Percentiles rank a stretch among this genome's conserved stretches.
phyloP scores from a whole-genome alignment of 2,113 vertebrate species.

The Gymnorhina tibicen region DNA sequence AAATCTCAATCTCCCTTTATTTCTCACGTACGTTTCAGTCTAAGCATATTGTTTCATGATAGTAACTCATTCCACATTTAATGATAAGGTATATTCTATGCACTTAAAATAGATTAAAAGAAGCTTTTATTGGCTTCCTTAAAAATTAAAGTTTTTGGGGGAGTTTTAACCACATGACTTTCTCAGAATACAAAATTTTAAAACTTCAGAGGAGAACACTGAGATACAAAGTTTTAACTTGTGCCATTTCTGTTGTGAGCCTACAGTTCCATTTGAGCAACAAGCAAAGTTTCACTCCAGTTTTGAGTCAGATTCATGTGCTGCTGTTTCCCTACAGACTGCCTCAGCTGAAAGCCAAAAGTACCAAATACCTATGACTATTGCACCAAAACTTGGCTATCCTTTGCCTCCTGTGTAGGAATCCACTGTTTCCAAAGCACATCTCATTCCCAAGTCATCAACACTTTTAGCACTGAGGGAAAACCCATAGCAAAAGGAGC shows the following conservation, averaged over 20 bases:
- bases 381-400: neutral
- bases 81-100: neutral
- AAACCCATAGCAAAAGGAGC: neutral
- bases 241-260: neutral
- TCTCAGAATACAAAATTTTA: neutral
- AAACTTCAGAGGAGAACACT: neutral
- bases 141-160: neutral
- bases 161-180: neutral
- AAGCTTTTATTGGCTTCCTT: neutral
- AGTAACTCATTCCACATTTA: neutral
- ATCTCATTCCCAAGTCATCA: neutral
- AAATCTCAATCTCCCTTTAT: neutral
- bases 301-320: neutral
- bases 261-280: neutral
- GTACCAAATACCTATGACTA: neutral
- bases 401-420: neutral
- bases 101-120: neutral
- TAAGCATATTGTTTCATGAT: neutral
- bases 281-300: fast-evolving
- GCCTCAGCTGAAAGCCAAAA: neutral
- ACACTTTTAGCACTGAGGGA: neutral
- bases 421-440: neutral
- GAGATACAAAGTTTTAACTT: neutral
- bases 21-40: neutral
- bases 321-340: neutral